These are phyloP conservation scores for Chironomus striatipennis DNA, from an alignment of 1,140 invertebrate genomes.

Conservation along the genomic window DNA sequence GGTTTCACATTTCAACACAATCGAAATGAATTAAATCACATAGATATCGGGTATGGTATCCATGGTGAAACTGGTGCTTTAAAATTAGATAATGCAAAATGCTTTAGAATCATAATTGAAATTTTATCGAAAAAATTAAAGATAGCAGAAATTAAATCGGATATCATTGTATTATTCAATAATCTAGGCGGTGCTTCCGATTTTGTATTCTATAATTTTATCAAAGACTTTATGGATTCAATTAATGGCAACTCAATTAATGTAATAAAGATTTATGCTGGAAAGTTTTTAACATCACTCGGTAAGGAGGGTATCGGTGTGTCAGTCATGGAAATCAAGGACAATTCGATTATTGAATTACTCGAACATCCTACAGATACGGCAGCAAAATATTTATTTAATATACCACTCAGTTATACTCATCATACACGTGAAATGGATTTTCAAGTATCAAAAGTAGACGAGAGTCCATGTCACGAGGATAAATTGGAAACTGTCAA, in stretches of 20 bases:
- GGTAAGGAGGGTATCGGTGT: neutral
- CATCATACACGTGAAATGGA: neutral
- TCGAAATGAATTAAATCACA: neutral
- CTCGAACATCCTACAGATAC: neutral
- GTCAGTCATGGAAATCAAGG: neutral
- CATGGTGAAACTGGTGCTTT: neutral
- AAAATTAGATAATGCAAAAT: neutral
- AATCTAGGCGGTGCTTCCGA: slow-evolving; percentile 14
- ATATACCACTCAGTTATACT: neutral
- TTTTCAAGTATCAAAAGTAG: neutral
- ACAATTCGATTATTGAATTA: neutral
- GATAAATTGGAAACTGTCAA: neutral
- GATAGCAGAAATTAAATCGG: neutral
- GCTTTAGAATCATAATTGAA: neutral
- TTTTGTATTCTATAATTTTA: neutral
- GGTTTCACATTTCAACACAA: neutral
- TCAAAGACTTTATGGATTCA: neutral
- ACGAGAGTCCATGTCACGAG: neutral
- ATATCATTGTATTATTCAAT: neutral
- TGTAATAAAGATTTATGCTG: neutral
- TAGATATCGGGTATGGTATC: slow-evolving; percentile 2
- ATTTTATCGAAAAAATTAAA: neutral
- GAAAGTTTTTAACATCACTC: neutral
- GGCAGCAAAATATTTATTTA: neutral
- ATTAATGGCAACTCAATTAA: neutral